These are phyloP conservation scores for Choloepus didactylus DNA, from an alignment of 2,797 vertebrate genomes.

Conservation along the genomic window DNA sequence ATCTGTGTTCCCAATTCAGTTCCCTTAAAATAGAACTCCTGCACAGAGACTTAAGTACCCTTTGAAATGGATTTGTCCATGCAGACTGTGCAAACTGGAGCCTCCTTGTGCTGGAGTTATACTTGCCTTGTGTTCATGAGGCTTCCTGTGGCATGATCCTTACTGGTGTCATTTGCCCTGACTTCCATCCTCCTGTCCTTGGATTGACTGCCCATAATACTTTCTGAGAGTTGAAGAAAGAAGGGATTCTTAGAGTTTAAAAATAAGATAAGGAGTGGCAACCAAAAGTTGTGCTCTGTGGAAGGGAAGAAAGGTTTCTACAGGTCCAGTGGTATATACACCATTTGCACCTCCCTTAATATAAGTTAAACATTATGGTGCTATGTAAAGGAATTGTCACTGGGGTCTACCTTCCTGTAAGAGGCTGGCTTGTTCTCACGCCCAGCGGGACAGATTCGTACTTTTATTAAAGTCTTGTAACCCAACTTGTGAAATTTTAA, in stretches of 20 bases:
- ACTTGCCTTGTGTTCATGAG: background rate
- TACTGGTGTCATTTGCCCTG: background rate
- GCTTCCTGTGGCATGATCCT: background rate
- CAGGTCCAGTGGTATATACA: background rate
- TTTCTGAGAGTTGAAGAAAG: background rate
- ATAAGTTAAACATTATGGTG: slow-evolving; percentile 22
- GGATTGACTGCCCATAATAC: background rate
- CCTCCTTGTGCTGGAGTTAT: background rate
- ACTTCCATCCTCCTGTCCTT: background rate
- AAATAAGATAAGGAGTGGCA: background rate
- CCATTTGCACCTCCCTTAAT: background rate
- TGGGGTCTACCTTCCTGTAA: slow-evolving; percentile 62
- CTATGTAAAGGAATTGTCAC: slow-evolving; percentile 72
- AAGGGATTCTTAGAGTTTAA: background rate
- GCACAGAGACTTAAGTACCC: slow-evolving; percentile 50
- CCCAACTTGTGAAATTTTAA: slow-evolving; percentile 66
- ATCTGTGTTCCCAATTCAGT: slow-evolving; percentile 81
- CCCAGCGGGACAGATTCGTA: slow-evolving; percentile 45
- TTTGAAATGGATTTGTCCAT: slow-evolving; percentile 57
- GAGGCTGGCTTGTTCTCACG: slow-evolving; percentile 40
- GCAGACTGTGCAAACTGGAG: background rate
- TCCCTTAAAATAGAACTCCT: slow-evolving; percentile 79
- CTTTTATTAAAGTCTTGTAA: slow-evolving; percentile 45
- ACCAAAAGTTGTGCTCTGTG: background rate
- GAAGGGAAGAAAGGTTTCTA: background rate